These are phyloP conservation scores for Litocranius walleri DNA, from an alignment of 2,113 vertebrate genomes.

Conservation along the genomic window DNA sequence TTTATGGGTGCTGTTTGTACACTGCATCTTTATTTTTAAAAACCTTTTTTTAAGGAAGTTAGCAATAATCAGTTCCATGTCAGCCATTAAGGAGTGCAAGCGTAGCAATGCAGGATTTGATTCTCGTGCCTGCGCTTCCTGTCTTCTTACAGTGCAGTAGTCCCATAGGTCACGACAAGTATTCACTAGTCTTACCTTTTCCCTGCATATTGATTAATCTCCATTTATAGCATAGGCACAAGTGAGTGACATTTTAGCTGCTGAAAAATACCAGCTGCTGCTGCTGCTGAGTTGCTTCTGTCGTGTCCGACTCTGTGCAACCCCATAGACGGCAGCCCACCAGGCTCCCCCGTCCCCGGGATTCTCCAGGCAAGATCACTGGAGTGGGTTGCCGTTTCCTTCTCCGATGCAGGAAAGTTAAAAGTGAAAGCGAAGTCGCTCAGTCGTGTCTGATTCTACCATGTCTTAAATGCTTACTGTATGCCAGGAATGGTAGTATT, in stretches of 20 bases:
- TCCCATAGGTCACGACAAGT: background rate
- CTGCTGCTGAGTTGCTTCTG: no score
- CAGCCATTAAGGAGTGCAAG: background rate
- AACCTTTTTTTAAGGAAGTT: background rate
- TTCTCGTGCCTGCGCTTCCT: background rate
- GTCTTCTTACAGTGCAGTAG: background rate
- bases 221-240: background rate
- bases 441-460: no score
- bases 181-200: background rate
- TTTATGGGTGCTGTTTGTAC: background rate
- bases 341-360: no score
- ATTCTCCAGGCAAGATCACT: no score
- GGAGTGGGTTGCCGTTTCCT: no score
- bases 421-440: no score
- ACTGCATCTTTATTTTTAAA: background rate
- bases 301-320: no score
- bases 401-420: no score
- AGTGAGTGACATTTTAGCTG: background rate
- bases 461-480: background rate
- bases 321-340: accelerated
- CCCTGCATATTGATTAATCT: background rate
- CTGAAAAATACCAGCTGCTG: background rate
- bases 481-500: background rate
- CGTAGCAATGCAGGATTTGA: background rate
- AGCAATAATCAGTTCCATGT: background rate